Base-by-base conservation (phyloP, 2,113 vertebrate species). In the Etheostoma cragini region DNA sequence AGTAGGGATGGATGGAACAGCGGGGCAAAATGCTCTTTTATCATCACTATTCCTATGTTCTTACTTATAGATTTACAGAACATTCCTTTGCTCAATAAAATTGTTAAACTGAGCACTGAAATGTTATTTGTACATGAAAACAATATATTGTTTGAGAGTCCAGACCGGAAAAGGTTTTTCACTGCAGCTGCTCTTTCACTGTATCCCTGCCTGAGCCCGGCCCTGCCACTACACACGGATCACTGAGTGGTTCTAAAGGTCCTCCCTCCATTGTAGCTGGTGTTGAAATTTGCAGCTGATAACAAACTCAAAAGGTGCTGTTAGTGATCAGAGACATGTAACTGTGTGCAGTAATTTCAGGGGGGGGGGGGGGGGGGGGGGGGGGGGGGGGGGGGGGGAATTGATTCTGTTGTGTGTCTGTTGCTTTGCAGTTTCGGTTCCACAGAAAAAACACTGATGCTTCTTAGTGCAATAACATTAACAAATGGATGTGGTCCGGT, bases 261-360 rank as follows among this genome's bases (percentile, higher is more conserved):
- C 50, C 56, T 64, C 45, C 33, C 60, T 72, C 49, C 69, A 45
- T 70, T 82, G 74, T 54, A 60, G 68, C 78, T 49, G 70, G 16
- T 52, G 74, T 24, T 46, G 49, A 81, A 79, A 76, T 83, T 76
- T 72, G 65, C 22, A 64, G 79, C 61, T 47, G 68, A 67, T 65
- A 26, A 78, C 58, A 78, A 63, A 82, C 47, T 76, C 62, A 69
- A 33, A 76, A 49, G 42, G 15, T 21, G 45, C 70, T 22, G 50
- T 82, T 69, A 73, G 78, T 45, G 50, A 54, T 30, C 58, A 46
- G 53, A 72, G 64, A 54, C 22, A 1, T 70, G 82, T 64, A 74
- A 80, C 76, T 83, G 70, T 12, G 66, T 69, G 42, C 54, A 52
- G 35, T 45, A 52, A 82, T 10, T 16, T n/a, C n/a, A n/a, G n/a